These are phyloP conservation scores for Sicus ferrugineus DNA, from an alignment of 2,888 invertebrate genomes.

Conservation along the genomic window DNA sequence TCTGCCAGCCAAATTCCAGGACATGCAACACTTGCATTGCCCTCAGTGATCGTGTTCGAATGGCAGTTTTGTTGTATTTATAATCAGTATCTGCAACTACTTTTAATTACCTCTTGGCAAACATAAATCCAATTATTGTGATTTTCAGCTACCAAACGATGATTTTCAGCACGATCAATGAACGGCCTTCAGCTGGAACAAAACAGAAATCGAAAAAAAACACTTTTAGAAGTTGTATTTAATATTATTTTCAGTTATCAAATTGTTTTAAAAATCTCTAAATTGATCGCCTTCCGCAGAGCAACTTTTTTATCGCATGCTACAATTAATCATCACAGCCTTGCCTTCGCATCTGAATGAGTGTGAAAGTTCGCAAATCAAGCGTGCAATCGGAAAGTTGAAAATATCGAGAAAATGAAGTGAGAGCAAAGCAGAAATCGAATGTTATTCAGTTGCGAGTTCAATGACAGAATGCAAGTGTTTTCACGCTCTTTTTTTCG, in stretches of 20 bases:
- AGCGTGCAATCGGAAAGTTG: slow-evolving; percentile 24
- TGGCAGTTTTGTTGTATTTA: not conserved
- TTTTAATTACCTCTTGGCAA: slow-evolving; percentile 52
- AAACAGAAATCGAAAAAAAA: slow-evolving; percentile 17
- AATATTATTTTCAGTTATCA: slow-evolving; percentile 13
- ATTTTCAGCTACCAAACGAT: not conserved
- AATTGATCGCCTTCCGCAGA: not conserved
- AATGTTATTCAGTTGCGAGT: not conserved
- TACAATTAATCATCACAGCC: slow-evolving; percentile 9
- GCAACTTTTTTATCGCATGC: slow-evolving; percentile 18
- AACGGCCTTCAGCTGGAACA: slow-evolving; percentile 30
- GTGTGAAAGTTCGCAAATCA: slow-evolving; percentile 30
- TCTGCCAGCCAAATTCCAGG: not conserved
- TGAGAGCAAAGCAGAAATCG: not conserved
- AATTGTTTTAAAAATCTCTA: slow-evolving; percentile 6
- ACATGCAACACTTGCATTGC: not conserved
- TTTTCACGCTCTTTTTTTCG: not conserved
- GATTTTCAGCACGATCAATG: slow-evolving; percentile 33
- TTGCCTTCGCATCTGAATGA: not conserved
- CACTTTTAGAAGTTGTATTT: slow-evolving; percentile 18
- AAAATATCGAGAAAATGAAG: not conserved
- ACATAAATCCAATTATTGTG: slow-evolving; percentile 44
- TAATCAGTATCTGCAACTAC: slow-evolving; percentile 7
- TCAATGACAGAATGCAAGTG: slow-evolving; percentile 8
- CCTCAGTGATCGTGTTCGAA: not conserved